Percentiles rank a stretch among this genome's conserved stretches.
phyloP scores from a whole-genome alignment of 2,113 vertebrate species.

The Amia ocellicauda region DNA sequence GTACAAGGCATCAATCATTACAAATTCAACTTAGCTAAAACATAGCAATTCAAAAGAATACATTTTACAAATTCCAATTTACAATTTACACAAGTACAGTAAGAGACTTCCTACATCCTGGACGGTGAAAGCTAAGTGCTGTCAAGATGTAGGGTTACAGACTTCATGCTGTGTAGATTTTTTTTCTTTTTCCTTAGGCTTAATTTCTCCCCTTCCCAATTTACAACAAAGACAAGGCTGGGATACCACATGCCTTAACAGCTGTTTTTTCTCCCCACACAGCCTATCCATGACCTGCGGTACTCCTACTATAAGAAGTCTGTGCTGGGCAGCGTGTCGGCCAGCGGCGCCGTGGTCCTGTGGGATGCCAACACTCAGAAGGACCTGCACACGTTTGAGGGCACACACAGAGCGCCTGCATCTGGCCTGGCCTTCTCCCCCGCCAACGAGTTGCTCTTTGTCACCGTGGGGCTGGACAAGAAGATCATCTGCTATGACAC shows the following conservation, averaged over 20 bases:
- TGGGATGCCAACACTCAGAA: slow-evolving; percentile 93
- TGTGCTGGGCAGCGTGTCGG: slow-evolving; percentile 85
- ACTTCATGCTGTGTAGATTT: too few species aligned
- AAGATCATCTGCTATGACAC: slow-evolving; percentile 94
- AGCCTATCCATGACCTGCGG: slow-evolving; percentile 87
- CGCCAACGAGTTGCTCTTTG: slow-evolving; percentile 85
- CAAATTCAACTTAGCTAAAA: too few species aligned
- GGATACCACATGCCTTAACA: too few species aligned
- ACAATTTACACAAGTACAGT: too few species aligned
- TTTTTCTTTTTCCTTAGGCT: too few species aligned
- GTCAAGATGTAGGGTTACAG: too few species aligned
- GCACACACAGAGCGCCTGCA: slow-evolving; percentile 86
- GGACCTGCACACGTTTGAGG: slow-evolving; percentile 79
- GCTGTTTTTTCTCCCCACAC: slow-evolving; percentile 25
- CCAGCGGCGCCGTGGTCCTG: slow-evolving; percentile 84
- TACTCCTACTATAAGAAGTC: slow-evolving; percentile 86
- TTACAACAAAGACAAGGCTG: background rate
- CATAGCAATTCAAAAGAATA: too few species aligned
- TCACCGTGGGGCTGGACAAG: slow-evolving; percentile 93
- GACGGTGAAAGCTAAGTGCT: too few species aligned
- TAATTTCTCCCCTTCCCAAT: background rate
- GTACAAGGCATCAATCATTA: too few species aligned
- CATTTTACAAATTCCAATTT: too few species aligned
- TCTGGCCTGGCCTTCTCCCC: slow-evolving; percentile 91
- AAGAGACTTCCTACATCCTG: too few species aligned